Conservation (phyloP, 2,888 invertebrate genomes). For the Amblyjoppa proteus region DNA sequence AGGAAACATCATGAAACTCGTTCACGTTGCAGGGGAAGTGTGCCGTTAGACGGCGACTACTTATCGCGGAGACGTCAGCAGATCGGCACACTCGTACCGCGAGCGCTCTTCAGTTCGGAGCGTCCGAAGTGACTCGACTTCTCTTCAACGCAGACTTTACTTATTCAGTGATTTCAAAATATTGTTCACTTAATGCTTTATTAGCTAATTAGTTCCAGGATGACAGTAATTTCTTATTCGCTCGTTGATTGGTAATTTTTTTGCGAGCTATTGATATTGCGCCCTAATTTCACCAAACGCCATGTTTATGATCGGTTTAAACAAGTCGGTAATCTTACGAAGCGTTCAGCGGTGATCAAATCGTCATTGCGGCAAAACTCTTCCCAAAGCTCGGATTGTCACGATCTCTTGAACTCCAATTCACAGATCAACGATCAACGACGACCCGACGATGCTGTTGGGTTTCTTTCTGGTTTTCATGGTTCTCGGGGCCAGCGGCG, state of each 20-base stretch:
- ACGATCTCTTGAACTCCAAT: not conserved
- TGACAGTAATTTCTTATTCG: not conserved
- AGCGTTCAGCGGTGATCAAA: too few species aligned
- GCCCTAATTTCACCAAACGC: too few species aligned
- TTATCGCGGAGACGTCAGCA: not conserved
- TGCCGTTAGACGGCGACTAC: not conserved
- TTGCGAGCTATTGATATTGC: too few species aligned
- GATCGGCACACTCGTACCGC: not conserved
- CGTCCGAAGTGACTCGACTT: not conserved
- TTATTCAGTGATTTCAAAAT: too few species aligned
- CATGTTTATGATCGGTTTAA: too few species aligned
- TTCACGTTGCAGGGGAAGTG: not conserved
- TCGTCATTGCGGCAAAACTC: too few species aligned
- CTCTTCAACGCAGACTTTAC: too few species aligned
- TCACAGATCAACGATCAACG: not conserved
- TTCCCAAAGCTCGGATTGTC: too few species aligned
- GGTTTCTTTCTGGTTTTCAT: constrained; percentile 66
- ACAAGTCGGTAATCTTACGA: too few species aligned
- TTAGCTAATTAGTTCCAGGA: not conserved
- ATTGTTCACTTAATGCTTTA: too few species aligned
- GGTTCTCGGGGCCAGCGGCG: constrained; percentile 39
- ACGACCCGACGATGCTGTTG: constrained; percentile 45
- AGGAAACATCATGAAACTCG: too few species aligned
- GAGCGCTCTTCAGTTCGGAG: not conserved
- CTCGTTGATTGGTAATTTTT: too few species aligned